Percentiles rank a stretch among this genome's conserved stretches.
phyloP scores from a whole-genome alignment of 1,140 invertebrate genomes.

The Brevipalpus yothersi region DNA sequence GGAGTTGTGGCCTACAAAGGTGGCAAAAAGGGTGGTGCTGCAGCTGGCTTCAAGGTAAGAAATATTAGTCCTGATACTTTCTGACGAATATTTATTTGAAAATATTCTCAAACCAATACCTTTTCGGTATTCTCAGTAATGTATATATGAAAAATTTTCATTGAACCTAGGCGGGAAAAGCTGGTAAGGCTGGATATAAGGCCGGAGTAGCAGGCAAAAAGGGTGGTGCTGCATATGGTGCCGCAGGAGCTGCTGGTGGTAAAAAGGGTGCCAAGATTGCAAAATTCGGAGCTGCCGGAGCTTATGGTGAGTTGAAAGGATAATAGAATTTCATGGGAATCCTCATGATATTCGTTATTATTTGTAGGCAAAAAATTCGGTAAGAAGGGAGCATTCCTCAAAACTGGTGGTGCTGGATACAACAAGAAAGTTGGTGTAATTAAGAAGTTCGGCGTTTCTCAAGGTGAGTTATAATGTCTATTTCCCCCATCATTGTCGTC shows the following conservation, averaged over 20 bases:
- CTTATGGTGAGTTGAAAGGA: neutral
- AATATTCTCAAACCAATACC: too few relatives aligned
- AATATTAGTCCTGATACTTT: too few relatives aligned
- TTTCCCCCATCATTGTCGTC: too few relatives aligned
- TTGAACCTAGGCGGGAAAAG: neutral
- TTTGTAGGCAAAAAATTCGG: neutral
- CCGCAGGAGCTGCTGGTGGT: slow-evolving; percentile 4
- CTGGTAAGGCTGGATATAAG: neutral
- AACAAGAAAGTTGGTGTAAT: slow-evolving; percentile 7
- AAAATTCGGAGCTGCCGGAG: neutral
- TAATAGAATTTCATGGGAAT: neutral
- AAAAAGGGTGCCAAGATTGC: neutral
- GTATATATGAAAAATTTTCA: too few relatives aligned
- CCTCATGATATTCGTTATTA: neutral
- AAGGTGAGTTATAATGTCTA: neutral
- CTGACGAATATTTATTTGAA: too few relatives aligned
- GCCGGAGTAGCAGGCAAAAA: neutral
- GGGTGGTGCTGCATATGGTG: slow-evolving; percentile 1
- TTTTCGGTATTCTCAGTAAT: too few relatives aligned
- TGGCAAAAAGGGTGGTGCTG: neutral
- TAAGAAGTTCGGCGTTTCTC: slow-evolving; percentile 2
- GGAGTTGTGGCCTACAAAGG: neutral
- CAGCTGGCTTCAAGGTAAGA: neutral
- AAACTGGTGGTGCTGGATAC: slow-evolving; percentile 6
- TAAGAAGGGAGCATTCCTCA: slow-evolving; percentile 5